These are phyloP conservation scores for Pagrus major DNA, from an alignment of 2,113 vertebrate genomes.

Conservation along the genomic window DNA sequence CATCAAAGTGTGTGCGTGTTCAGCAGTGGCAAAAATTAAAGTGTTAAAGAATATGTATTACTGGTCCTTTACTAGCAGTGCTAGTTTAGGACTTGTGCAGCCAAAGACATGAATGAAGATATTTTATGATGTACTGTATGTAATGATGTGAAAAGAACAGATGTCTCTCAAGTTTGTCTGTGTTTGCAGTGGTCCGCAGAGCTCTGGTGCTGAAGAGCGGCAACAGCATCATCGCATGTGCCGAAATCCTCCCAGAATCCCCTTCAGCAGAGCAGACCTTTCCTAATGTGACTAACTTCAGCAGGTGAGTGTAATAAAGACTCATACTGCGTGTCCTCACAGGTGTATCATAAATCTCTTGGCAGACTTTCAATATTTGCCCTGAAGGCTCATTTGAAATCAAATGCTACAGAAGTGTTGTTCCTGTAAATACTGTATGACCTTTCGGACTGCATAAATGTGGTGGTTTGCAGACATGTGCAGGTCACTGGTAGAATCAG, in stretches of 20 bases:
- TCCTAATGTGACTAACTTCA: conserved; percentile 69
- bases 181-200: conserved; percentile 78
- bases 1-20: background rate
- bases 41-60: no score
- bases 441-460: background rate
- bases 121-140: background rate
- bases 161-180: background rate
- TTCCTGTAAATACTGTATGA: background rate
- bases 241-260: conserved; percentile 77
- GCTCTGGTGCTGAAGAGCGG: conserved; percentile 72
- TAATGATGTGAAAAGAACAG: background rate
- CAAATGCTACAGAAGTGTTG: background rate
- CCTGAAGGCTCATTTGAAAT: background rate
- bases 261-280: conserved; percentile 78
- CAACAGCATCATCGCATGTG: conserved; percentile 66
- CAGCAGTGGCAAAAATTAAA: background rate
- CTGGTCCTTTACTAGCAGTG: background rate
- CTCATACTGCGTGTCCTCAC: background rate
- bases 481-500: no score
- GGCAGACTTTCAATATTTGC: background rate
- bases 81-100: background rate
- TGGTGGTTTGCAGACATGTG: background rate
- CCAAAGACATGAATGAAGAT: background rate
- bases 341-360: no score
- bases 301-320: conserved; percentile 70